Evolutionary conservation across 2,888 invertebrate species (phyloP), one percentile per base, ranked within the genome.

Genomic region (Xanthia togata): DNA sequence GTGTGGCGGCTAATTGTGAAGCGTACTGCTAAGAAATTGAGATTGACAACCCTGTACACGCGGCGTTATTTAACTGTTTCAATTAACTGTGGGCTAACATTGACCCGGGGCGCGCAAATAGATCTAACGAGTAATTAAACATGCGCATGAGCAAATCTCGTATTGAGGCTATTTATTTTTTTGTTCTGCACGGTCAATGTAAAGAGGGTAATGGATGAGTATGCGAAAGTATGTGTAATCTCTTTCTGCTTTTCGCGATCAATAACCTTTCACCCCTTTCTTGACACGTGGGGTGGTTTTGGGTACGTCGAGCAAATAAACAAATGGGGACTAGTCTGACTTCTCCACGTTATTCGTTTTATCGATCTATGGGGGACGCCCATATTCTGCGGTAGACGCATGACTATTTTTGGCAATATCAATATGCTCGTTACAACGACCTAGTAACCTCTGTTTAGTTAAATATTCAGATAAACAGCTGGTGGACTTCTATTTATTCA

Each of bases 1-100:
- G 72, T 78, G 75, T 68, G 57, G 76, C 75, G 57, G 76, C 75
- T 90, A 92, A 92, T 93, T 92, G 88, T 81, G 68, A 86, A 83
- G 78, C 86, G 83, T 87, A 86, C 84, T 84, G 82, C 82, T 84
- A 83, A 87, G 84, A 90, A 31, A 93, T 92, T 92, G 88, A 91
- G 91, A 94, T 91, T 92, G 93, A 92, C 92, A 90, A 88, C 82
- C 75, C 76, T 89, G 84, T 82, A 85, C 85, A 84, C 83, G 81
- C 80, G 84, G 85, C 87, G 81, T 91, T 88, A 89, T 85, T 89
- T 89, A 90, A 91, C 91, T 85, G 88, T 90, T 91, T 91, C 92
- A 93, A 94, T 94, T 92, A 93, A 90, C 90, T 88, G 87, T 87
- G 79, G 88, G 89, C 91, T 93, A 91, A 92, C 95, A 95, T 94